Evolutionary conservation across 2,888 invertebrate genomes (phyloP).

Genomic region (Ochropleura plecta): DNA sequence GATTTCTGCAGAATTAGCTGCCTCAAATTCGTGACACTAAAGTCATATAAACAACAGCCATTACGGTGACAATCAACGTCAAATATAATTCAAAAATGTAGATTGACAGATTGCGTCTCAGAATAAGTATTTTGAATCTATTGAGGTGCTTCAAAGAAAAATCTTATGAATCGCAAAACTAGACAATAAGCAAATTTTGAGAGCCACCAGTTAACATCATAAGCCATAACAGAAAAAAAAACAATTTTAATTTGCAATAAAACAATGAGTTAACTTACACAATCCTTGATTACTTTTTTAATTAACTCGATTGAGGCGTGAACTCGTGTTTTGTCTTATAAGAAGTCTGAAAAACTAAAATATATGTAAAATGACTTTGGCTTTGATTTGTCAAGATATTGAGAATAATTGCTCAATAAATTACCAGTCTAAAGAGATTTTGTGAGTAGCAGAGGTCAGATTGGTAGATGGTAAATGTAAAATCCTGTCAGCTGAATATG

Average conservation of each 20-base stretch:
- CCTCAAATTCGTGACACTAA: background rate
- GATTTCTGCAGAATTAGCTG: slow-evolving; percentile 37
- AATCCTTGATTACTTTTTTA: slow-evolving; percentile 14
- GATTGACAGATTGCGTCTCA: background rate
- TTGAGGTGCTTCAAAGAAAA: background rate
- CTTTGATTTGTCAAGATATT: background rate
- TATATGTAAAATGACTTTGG: slow-evolving; percentile 45
- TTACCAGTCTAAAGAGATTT: background rate
- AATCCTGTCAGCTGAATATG: background rate
- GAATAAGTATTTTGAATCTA: background rate
- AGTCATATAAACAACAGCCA: background rate
- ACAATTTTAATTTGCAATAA: slow-evolving; percentile 3
- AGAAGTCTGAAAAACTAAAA: slow-evolving; percentile 2
- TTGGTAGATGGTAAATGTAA: background rate
- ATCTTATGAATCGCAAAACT: background rate
- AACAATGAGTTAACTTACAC: background rate
- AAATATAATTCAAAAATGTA: background rate
- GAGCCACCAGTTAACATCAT: background rate
- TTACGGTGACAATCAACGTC: background rate
- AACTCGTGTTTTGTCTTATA: background rate
- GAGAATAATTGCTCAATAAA: slow-evolving; percentile 32
- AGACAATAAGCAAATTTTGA: background rate
- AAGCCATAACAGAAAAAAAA: background rate
- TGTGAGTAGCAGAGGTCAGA: background rate
- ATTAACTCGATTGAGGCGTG: slow-evolving; percentile 7